Percentiles rank a stretch among this genome's conserved stretches.
phyloP scores from a whole-genome alignment of 2,888 invertebrate species.

The Lasioglossum calceatum region DNA sequence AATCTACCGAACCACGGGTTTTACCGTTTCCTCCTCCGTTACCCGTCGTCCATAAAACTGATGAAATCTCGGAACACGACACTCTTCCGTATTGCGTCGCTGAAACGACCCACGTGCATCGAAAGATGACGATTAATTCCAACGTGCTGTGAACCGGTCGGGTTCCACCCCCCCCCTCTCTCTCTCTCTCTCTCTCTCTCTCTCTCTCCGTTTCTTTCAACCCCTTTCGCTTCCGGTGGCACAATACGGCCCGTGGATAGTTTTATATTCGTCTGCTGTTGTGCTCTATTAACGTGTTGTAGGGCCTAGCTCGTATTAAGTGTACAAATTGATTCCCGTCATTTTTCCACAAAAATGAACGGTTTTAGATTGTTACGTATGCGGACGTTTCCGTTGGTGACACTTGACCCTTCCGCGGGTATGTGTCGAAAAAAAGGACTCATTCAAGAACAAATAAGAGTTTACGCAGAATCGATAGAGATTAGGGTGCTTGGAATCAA shows the following conservation, averaged over 20 bases:
- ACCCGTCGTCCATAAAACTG: constrained; percentile 57
- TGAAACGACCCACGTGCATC: constrained; percentile 8
- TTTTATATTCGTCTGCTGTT: background rate
- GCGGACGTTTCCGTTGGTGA: no score
- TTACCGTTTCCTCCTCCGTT: constrained; percentile 27
- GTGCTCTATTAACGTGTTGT: background rate
- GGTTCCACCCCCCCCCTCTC: background rate
- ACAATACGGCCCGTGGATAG: background rate
- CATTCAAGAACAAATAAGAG: no score
- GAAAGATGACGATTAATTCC: constrained; percentile 52
- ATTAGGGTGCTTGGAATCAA: no score
- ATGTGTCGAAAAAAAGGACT: no score
- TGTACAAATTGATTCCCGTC: no score
- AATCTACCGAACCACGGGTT: constrained; percentile 31
- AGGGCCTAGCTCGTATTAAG: background rate
- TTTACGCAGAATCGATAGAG: no score
- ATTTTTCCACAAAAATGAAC: no score
- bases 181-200: background rate
- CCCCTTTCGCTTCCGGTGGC: background rate
- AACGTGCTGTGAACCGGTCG: background rate
- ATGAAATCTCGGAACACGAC: constrained; percentile 55
- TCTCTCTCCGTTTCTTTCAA: background rate
- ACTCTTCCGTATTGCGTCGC: constrained; percentile 4
- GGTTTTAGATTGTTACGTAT: no score
- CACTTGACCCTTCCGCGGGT: no score